Evolutionary conservation across 2,888 invertebrate species (phyloP).

Genomic region (Dynastes maya): DNA sequence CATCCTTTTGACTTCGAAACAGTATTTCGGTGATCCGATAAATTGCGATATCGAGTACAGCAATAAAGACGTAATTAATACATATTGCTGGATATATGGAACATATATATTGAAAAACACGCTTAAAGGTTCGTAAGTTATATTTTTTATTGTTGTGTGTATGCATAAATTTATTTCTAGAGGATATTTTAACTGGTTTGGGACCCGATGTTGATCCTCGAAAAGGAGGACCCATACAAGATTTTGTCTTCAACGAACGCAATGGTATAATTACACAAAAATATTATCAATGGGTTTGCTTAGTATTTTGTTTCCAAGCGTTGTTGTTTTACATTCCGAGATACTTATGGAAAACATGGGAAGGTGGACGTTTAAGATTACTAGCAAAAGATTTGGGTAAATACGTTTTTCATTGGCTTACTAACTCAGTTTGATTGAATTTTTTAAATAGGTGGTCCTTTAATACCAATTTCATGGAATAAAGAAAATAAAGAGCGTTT

Average conservation of each 20-base stretch:
- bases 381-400: slow-evolving; percentile 76
- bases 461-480: slow-evolving; percentile 75
- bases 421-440: no score
- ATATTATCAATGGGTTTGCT: slow-evolving; percentile 84
- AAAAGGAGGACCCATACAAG: slow-evolving; percentile 63
- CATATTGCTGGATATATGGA: slow-evolving; percentile 87
- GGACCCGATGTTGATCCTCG: slow-evolving; percentile 66
- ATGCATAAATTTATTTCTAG: slow-evolving; percentile 46
- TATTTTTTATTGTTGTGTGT: not conserved
- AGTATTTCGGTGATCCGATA: slow-evolving; percentile 90
- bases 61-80: slow-evolving; percentile 79
- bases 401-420: no score
- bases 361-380: slow-evolving; percentile 76
- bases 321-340: slow-evolving; percentile 80
- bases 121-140: slow-evolving; percentile 43
- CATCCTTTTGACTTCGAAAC: slow-evolving; percentile 83
- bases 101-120: slow-evolving; percentile 76
- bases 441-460: slow-evolving; percentile 71
- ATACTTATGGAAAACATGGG: slow-evolving; percentile 83
- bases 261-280: slow-evolving; percentile 74
- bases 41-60: slow-evolving; percentile 77
- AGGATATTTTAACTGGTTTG: slow-evolving; percentile 68
- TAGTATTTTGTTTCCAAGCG: slow-evolving; percentile 79
- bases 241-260: slow-evolving; percentile 18
- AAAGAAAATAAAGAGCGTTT: slow-evolving; percentile 73